Evolutionary conservation across 2,113 vertebrate species (phyloP), one percentile per base, ranked within the genome.

Genomic region (Peromyscus leucopus): DNA sequence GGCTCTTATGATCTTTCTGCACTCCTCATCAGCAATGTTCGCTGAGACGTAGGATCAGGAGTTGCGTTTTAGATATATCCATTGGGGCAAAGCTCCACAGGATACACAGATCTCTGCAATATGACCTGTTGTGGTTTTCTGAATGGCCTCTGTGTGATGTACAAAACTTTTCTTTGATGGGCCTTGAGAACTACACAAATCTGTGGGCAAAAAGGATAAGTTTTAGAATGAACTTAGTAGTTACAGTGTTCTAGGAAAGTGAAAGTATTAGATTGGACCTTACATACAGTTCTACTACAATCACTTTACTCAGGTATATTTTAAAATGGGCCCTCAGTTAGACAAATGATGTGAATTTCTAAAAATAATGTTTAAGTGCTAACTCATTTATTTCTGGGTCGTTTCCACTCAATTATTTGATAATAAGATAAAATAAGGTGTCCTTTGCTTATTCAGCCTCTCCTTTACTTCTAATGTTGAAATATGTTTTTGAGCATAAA

Each of bases 41-140:
- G 3, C 19, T 24, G 19, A 59, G 2, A n/a, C 21, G n/a, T 24
- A 19, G 33, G 19, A 24, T n/a, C 11, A 59, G 33, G 5, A 22
- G 36, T 36, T 24, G 33, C 13, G 10, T 36, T 75, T 57, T 80
- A 59, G 2, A 59, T 10, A 3, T 72, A 9, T n/a, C 3, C 17
- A 10, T 15, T n/a, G 6, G 51, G 21, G 19, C 6, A 1, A 15
- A 24, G 10, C 5, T 12, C 5, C 11, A n/a, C 55, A 59, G 22
- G 2, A 59, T 59, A 59, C 33, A 82, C 12, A 6, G 33, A 15
- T 59, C 33, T 57, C 1, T 57, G 19, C 36, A 24, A 24, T 57
- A n/a, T n/a, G 79, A 57, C 17, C 33, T 57, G 2, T 15, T 82
- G 2, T 59, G 79, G 21, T n/a, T 33, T 59, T 59, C 55, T 59